Evolutionary conservation across 2,888 invertebrate genomes (phyloP), one percentile per base, ranked within the genome.

Genomic region (Pheosia gnoma): DNA sequence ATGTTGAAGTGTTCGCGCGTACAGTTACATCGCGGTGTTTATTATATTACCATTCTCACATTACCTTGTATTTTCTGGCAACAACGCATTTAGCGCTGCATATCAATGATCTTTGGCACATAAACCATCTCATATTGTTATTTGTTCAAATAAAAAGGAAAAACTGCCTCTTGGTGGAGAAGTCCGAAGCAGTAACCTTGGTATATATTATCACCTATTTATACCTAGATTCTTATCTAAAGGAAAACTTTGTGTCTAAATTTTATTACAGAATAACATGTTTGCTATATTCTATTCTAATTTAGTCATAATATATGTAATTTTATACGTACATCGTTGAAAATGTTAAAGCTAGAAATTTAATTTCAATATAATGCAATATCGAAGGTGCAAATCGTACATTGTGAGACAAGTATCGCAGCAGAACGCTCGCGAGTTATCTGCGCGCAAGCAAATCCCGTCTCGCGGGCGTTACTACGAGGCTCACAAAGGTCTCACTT

Each of bases 351-450:
- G 57, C 49, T 60, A 56, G 59, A 60, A 51, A 60, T 51, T 47
- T 49, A 56, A 72, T 70, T 66, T 67, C 58, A 68, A 54, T 59
- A 65, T 63, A 70, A 62, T 66, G 9, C 63, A 74, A 72, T 77
- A 76, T 75, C 71, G 74, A 72, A 66, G 71, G 67, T 72, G 73
- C 75, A 75, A 82, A 79, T 80, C 71, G 76, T 77, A 80, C 78
- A 83, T 77, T 79, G 79, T 83, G 77, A 78, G 80, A 82, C 81
- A 82, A 80, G 74, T 81, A 82, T 81, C 79, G 77, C 66, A 74
- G 80, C 74, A 78, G 75, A 79, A 77, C 73, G 76, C 74, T 78
- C 69, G 76, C 75, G 71, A 78, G 76, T 80, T 84, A 84, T 84
- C 80, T 76, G 72, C 57, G 67, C 72, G 74, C 79, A 81, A 68